Evolutionary conservation across 2,797 vertebrate species (phyloP).

Genomic region (Parambassis ranga): DNA sequence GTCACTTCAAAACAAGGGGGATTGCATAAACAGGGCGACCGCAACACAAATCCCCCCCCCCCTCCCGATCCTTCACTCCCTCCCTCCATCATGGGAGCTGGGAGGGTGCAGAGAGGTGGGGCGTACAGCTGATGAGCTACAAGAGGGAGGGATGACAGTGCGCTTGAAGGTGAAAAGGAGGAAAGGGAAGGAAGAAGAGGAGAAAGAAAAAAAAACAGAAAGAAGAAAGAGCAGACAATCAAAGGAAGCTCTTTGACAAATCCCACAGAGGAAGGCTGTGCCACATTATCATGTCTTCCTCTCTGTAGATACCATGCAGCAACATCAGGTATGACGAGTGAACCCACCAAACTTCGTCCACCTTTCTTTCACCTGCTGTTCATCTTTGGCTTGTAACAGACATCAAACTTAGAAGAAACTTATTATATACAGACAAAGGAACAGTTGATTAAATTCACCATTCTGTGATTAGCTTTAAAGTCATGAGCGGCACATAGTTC

Average conservation of each 20-base stretch:
- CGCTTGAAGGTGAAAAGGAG: constrained; percentile 58
- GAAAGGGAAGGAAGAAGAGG: constrained; percentile 40
- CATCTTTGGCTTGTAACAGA: constrained; percentile 5
- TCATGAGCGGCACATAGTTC: too few species aligned
- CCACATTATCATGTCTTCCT: constrained; percentile 24
- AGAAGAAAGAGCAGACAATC: constrained; percentile 81
- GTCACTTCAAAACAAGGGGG: constrained; percentile 96
- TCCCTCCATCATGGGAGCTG: constrained; percentile 79
- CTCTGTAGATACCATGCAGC: not conserved
- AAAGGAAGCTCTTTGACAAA: constrained; percentile 91
- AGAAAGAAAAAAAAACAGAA: constrained; percentile 29
- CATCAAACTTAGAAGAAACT: not conserved
- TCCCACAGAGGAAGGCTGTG: constrained; percentile 81
- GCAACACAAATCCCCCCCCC: constrained; percentile 63
- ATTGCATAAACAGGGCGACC: constrained; percentile 94
- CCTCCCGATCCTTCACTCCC: not conserved
- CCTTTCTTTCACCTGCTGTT: constrained; percentile 14
- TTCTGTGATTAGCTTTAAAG: too few species aligned
- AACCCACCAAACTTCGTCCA: constrained; percentile 22
- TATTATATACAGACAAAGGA: not conserved
- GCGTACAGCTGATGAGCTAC: constrained; percentile 51
- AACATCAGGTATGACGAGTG: constrained; percentile 2
- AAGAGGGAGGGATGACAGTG: constrained; percentile 45
- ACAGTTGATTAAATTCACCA: too few species aligned
- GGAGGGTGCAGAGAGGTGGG: constrained; percentile 20